These are phyloP conservation scores for Cepaea nemoralis DNA, from an alignment of 1,140 invertebrate species.

Conservation along the genomic window DNA sequence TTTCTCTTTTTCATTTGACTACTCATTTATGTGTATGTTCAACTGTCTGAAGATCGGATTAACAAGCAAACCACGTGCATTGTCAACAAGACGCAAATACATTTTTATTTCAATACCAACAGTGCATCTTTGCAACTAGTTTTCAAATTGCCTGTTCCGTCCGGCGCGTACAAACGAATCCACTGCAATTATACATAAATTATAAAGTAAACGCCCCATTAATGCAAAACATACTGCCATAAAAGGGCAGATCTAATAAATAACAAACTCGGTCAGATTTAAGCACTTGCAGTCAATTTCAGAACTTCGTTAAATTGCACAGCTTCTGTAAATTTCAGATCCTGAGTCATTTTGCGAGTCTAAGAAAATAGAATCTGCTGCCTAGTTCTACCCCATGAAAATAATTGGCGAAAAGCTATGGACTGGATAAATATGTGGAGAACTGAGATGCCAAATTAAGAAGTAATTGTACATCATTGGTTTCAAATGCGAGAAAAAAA, in stretches of 20 bases:
- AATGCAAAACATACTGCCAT: neutral
- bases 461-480: too few relatives aligned
- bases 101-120: neutral
- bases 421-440: neutral
- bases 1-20: neutral
- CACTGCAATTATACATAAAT: neutral
- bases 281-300: neutral
- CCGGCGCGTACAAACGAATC: neutral
- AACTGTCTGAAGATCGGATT: conserved; percentile 1
- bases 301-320: neutral
- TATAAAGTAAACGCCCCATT: neutral
- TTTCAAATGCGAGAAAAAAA: too few relatives aligned
- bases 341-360: neutral
- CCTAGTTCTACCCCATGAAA: neutral
- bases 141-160: neutral
- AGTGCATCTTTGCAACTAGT: neutral
- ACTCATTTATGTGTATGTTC: neutral
- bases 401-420: neutral
- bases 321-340: neutral
- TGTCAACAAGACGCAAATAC: neutral
- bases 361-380: neutral
- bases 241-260: neutral
- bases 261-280: neutral
- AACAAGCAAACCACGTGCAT: neutral
- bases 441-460: neutral